These are phyloP conservation scores for Coelopa frigida DNA, from an alignment of 1,140 invertebrate genomes.

Conservation along the genomic window DNA sequence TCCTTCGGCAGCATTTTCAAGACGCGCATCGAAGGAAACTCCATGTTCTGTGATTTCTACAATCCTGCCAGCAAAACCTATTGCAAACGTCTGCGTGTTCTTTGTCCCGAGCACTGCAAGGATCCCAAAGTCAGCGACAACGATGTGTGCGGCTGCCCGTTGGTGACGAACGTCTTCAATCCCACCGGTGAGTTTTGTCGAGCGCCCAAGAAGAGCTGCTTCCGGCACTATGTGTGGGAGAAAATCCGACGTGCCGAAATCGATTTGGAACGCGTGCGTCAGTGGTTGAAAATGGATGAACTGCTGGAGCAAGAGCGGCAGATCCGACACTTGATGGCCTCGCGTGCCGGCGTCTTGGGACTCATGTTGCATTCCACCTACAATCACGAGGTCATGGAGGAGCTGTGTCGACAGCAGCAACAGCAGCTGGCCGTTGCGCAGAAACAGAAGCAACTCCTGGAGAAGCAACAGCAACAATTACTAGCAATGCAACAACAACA, in stretches of 20 bases:
- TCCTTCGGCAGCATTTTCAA: constrained; percentile 93
- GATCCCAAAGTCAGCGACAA: constrained; percentile 81
- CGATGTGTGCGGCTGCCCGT: constrained; percentile 86
- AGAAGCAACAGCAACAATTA: constrained; percentile 1
- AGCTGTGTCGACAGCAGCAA: constrained; percentile 40
- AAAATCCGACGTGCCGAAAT: constrained; percentile 85
- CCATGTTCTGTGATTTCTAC: constrained; percentile 96
- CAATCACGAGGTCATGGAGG: constrained; percentile 84
- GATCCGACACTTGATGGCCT: constrained; percentile 79
- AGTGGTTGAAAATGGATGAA: constrained; percentile 92
- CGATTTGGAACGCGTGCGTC: constrained; percentile 66
- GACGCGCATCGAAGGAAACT: constrained; percentile 87
- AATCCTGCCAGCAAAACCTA: constrained; percentile 86
- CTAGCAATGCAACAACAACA: neutral
- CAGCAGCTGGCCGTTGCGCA: constrained; percentile 1
- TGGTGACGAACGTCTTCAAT: constrained; percentile 76
- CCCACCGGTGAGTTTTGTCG: constrained; percentile 60
- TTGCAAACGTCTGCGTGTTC: constrained; percentile 88
- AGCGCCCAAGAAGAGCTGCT: constrained; percentile 83
- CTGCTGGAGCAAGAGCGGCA: constrained; percentile 90
- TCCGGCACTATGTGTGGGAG: constrained; percentile 92
- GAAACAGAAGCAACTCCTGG: neutral
- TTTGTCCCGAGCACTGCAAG: constrained; percentile 97
- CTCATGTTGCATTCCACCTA: constrained; percentile 92
- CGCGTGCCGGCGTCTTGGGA: constrained; percentile 81